These are phyloP conservation scores for Cephus runcator DNA, from an alignment of 2,888 invertebrate species.

Conservation along the genomic window DNA sequence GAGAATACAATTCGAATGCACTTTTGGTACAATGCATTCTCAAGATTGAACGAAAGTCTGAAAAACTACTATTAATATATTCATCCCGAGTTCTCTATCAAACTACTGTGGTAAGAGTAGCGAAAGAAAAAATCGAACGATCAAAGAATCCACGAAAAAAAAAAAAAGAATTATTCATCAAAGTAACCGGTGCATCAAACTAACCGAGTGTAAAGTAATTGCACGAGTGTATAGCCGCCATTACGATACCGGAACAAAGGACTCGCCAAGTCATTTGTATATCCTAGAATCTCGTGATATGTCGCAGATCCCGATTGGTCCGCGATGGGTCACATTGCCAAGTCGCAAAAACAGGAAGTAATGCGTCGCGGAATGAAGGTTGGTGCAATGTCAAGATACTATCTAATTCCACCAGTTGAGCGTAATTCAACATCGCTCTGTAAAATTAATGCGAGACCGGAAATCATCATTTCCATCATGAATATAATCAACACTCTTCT, in stretches of 20 bases:
- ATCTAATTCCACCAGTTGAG: slow-evolving; percentile 19
- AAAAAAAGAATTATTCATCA: background rate
- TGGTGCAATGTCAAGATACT: slow-evolving; percentile 40
- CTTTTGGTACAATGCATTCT: background rate
- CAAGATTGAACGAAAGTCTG: background rate
- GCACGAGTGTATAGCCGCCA: background rate
- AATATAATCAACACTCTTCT: background rate
- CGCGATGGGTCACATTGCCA: background rate
- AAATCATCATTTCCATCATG: background rate
- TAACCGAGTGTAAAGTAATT: background rate
- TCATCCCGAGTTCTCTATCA: too few relatives aligned
- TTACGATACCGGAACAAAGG: background rate
- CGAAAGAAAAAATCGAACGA: background rate
- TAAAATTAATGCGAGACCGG: background rate
- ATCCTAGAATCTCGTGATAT: background rate
- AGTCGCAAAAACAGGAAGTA: slow-evolving; percentile 32
- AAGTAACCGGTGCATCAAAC: background rate
- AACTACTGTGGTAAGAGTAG: background rate
- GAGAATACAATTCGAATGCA: too few relatives aligned
- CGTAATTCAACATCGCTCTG: background rate
- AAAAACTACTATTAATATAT: background rate
- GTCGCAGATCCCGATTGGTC: background rate
- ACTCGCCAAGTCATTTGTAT: background rate
- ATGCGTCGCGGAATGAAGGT: slow-evolving; percentile 34
- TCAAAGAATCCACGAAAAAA: background rate